Conservation (phyloP, 2,888 invertebrate genomes). For the Cantharis flavilabris region DNA sequence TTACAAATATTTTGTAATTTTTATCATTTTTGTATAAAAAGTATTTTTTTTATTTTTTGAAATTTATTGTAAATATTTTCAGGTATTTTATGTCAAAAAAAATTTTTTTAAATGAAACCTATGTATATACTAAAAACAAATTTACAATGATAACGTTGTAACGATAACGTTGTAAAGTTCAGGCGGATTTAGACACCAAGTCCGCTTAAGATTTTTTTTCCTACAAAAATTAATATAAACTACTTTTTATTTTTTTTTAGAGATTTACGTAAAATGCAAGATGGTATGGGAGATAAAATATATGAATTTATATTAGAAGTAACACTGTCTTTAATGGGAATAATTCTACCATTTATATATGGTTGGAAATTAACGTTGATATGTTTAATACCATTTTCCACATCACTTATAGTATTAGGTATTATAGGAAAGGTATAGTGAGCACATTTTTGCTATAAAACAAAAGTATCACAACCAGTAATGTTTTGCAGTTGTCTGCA, state of each 20-base stretch:
- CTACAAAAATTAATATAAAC: no score
- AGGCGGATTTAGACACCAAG: no score
- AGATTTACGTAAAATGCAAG: slow-evolving; percentile 76
- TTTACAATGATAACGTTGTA: no score
- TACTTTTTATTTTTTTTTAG: slow-evolving; percentile 49
- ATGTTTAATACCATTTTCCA: slow-evolving; percentile 72
- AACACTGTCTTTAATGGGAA: slow-evolving; percentile 59
- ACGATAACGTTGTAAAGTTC: no score
- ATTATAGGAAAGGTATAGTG: slow-evolving; percentile 55
- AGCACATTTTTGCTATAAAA: not conserved
- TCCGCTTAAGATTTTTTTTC: no score
- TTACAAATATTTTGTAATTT: no score
- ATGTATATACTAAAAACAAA: no score
- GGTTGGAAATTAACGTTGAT: slow-evolving; percentile 84
- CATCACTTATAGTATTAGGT: slow-evolving; percentile 67
- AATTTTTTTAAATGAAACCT: no score
- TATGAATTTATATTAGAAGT: slow-evolving; percentile 70
- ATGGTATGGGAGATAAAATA: slow-evolving; percentile 83
- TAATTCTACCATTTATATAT: slow-evolving; percentile 71
- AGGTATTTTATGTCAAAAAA: no score
- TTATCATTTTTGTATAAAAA: no score
- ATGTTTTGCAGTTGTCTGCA: slow-evolving; percentile 60
- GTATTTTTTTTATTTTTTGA: no score
- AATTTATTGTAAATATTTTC: no score
- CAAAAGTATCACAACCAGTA: not conserved